These are phyloP conservation scores for Amphiura filiformis DNA, from an alignment of 35 echinoderm and acorn worm species.

Conservation along the genomic window DNA sequence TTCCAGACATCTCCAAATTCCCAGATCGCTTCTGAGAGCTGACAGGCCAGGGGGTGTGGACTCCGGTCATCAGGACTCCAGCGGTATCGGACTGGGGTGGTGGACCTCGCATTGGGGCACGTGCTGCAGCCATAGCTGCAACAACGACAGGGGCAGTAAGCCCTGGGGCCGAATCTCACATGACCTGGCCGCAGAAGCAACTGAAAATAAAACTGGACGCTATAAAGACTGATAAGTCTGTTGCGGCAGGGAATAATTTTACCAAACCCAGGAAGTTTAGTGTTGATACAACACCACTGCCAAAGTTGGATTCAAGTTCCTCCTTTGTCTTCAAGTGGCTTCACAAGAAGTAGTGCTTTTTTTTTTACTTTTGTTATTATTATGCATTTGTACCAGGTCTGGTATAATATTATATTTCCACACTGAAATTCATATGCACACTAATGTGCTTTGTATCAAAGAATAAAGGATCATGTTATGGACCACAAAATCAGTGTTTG, in stretches of 20 bases:
- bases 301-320: slow-evolving; percentile 1
- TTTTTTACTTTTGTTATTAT: not conserved
- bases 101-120: not conserved
- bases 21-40: not conserved
- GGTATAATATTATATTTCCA: not conserved
- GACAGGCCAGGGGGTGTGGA: not conserved
- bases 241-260: not conserved
- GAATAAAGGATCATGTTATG: no score
- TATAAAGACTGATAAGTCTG: not conserved
- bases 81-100: no score
- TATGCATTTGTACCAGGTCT: not conserved
- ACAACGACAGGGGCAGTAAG: not conserved
- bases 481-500: no score
- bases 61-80: not conserved
- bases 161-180: not conserved
- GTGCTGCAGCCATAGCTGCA: not conserved
- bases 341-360: not conserved
- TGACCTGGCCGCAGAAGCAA: not conserved
- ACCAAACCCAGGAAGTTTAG: not conserved
- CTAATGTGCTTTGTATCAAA: no score
- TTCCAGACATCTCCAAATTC: slow-evolving; percentile 8
- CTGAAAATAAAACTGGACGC: not conserved
- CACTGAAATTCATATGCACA: no score
- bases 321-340: slow-evolving; percentile 11
- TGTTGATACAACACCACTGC: not conserved